A percentile compares a stretch with the other conserved stretches of the same genome.
Conservation (phyloP, 2,797 vertebrate genomes). For the Craterocephalus amniculus region DNA sequence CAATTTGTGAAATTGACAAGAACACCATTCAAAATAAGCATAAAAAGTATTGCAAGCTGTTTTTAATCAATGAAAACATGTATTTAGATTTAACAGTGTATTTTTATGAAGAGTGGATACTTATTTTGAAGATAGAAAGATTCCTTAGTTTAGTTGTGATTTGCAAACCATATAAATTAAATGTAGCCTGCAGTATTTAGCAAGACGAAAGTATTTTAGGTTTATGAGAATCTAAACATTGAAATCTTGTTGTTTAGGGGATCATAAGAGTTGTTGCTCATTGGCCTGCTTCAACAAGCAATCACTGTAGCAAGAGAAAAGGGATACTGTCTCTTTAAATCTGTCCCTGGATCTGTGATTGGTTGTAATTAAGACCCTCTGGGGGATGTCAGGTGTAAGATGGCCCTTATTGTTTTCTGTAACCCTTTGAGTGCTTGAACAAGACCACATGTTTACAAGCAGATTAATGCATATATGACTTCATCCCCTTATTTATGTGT, state of each 20-base stretch:
- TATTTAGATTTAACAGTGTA: conserved; percentile 84
- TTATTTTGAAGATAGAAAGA: conserved; percentile 78
- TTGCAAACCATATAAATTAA: conserved; percentile 59
- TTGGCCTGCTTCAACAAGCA: conserved; percentile 59
- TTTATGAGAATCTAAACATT: conserved; percentile 48
- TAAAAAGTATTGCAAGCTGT: conserved; percentile 75
- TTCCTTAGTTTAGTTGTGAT: conserved; percentile 69
- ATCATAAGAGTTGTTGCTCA: conserved; percentile 48
- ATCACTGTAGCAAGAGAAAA: conserved; percentile 78
- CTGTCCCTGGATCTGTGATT: conserved; percentile 76
- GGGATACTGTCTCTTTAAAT: conserved; percentile 92
- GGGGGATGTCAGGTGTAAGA: conserved; percentile 79
- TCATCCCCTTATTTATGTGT: conserved; percentile 11
- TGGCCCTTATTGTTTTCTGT: conserved; percentile 81
- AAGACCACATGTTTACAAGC: conserved; percentile 39
- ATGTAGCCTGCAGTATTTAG: conserved; percentile 68
- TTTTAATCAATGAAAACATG: conserved; percentile 74
- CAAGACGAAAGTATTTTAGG: conserved; percentile 60
- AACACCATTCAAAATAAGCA: conserved; percentile 71
- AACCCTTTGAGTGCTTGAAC: conserved; percentile 90
- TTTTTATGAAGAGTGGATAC: conserved; percentile 84
- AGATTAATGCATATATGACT: conserved; percentile 35
- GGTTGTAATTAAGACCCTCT: conserved; percentile 68
- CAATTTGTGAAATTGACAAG: conserved; percentile 92
- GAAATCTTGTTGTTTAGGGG: conserved; percentile 40